Base-by-base conservation (phyloP, 1,140 invertebrate species). In the Popillia japonica region DNA sequence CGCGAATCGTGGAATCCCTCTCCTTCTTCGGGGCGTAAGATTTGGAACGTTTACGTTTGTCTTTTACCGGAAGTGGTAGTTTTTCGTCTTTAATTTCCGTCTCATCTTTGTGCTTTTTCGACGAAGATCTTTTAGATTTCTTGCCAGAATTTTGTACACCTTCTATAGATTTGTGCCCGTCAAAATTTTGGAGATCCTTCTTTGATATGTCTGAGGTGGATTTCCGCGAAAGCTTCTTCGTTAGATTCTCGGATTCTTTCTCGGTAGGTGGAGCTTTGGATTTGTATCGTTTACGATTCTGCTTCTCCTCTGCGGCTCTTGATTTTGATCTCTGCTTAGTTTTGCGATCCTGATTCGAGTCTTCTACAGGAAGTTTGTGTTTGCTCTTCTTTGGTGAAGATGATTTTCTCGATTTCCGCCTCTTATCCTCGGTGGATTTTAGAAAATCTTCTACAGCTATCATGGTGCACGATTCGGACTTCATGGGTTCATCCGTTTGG, bases 31-130 rank as follows among this genome's bases (percentile, higher is more conserved):
- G 75, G 6, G 44, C 42, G 44, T 42, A 76, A 44, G 75, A 76
- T 76, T 76, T 76, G 17, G 75, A 76, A 11, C 75, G 41, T 27
- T 76, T 74, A 2, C 72, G 41, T 10, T 74, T 74, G 7, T 40
- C 34, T n/a, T 74, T 74, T 1, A 20, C 27, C 1, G 27, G 10
- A 27, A 44, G n/a, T 44, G 61, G 61, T 3, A 44, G 42, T 41
- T 41, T 42, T 42, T 41, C 34, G 34, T 40, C 72, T 41, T 74
- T 74, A 74, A 41, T 34, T 40, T 74, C 72, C 4, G 14, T 11
- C 0, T 40, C 72, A 9, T 23, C 41, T 41, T 41, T 74, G 14
- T 41, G 72, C 2, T 74, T 74, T 2, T 41, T 74, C 6, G 72
- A 40, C 10, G 34, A 22, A 7, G 34, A 20, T 8, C 72, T 42